phyloP scores from a whole-genome alignment of 1,140 invertebrate species.

The Drosophila nannoptera region DNA sequence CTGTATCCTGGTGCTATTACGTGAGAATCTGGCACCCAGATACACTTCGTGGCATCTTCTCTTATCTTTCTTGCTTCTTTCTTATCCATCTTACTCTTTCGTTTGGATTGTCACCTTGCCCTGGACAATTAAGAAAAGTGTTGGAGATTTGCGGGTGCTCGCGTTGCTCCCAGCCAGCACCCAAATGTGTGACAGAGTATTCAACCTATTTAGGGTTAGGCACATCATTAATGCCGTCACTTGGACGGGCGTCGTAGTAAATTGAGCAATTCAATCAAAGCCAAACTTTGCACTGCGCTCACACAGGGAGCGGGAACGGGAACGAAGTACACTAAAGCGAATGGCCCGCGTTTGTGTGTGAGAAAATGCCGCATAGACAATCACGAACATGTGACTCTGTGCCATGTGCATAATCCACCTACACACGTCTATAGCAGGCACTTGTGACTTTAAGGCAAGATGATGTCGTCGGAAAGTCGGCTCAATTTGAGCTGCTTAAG shows the following conservation, averaged over 20 bases:
- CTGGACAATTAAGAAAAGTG: no score
- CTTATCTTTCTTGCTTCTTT: neutral
- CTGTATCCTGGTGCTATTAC: no score
- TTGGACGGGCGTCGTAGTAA: slow-evolving; percentile 37
- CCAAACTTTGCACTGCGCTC: slow-evolving; percentile 34
- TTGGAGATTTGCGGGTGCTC: neutral
- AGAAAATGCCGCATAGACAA: slow-evolving; percentile 50
- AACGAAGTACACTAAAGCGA: slow-evolving; percentile 5
- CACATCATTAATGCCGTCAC: slow-evolving; percentile 36
- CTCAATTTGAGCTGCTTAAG: slow-evolving; percentile 68
- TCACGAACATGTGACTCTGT: slow-evolving; percentile 47
- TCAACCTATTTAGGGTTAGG: slow-evolving; percentile 39
- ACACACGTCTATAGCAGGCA: slow-evolving; percentile 21
- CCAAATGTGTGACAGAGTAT: slow-evolving; percentile 26
- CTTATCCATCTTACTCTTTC: neutral
- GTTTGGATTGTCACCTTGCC: no score
- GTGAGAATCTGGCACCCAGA: no score
- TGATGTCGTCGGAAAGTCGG: slow-evolving; percentile 45
- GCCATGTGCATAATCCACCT: slow-evolving; percentile 46
- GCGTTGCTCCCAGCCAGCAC: neutral
- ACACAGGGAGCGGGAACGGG: neutral
- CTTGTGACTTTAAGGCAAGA: slow-evolving; percentile 65
- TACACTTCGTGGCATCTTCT: neutral
- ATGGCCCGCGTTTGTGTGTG: slow-evolving; percentile 20
- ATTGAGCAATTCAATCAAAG: slow-evolving; percentile 57